Conservation (phyloP, 23 tunicate species). For the Halocynthia roretzi region DNA sequence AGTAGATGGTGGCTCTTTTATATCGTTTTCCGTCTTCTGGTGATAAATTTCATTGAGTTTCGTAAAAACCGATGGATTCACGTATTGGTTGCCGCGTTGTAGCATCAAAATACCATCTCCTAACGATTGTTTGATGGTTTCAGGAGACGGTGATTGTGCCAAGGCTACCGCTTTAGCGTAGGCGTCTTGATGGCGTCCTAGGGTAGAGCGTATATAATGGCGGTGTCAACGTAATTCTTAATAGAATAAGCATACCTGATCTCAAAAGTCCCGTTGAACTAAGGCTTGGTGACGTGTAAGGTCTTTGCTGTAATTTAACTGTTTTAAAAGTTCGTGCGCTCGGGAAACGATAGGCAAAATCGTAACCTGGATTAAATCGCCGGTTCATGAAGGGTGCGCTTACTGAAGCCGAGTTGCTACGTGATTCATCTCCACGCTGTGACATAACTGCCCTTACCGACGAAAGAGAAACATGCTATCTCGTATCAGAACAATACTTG, state of each 20-base stretch:
- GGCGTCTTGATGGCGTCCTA: slow-evolving; percentile 6
- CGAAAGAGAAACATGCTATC: too few relatives aligned
- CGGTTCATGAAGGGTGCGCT: neutral
- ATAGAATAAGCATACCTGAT: neutral
- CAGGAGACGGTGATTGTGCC: slow-evolving; percentile 51
- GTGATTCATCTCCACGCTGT: too few relatives aligned
- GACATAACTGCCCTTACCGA: too few relatives aligned
- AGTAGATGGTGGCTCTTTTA: neutral
- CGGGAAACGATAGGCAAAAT: slow-evolving; percentile 33
- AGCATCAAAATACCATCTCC: slow-evolving; percentile 38
- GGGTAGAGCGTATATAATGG: neutral
- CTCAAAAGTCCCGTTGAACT: neutral
- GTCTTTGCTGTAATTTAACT: neutral
- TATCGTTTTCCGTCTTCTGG: neutral
- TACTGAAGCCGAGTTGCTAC: too few relatives aligned
- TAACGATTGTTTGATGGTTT: slow-evolving; percentile 25
- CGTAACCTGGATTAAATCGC: slow-evolving; percentile 38
- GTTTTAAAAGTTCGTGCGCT: slow-evolving; percentile 33
- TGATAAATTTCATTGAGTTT: slow-evolving; percentile 22
- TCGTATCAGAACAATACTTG: too few relatives aligned
- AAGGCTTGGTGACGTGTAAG: neutral
- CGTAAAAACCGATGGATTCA: slow-evolving; percentile 29
- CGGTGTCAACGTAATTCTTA: neutral
- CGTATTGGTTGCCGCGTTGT: slow-evolving; percentile 18
- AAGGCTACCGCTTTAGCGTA: slow-evolving; percentile 26